Evolutionary conservation across 1,140 invertebrate genomes (phyloP).

Genomic region (Yoshiicerus persimilis): DNA sequence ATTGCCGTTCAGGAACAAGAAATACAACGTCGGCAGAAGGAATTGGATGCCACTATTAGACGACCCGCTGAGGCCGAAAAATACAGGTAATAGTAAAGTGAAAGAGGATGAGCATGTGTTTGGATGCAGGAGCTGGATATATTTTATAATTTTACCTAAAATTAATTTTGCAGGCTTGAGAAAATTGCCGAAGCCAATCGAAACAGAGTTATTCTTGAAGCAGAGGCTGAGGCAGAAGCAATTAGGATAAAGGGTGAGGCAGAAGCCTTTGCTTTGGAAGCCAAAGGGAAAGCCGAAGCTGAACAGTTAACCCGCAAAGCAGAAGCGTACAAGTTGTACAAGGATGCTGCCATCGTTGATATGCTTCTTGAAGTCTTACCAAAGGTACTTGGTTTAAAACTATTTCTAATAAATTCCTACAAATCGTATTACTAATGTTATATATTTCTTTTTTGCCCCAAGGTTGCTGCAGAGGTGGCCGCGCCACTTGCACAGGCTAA

Average conservation of each 20-base stretch:
- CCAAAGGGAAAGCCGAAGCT: slow-evolving; percentile 91
- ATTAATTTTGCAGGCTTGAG: slow-evolving; percentile 66
- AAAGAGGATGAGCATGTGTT: no score
- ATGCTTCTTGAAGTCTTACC: slow-evolving; percentile 96
- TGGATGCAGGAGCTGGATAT: no score
- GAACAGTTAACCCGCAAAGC: slow-evolving; percentile 96
- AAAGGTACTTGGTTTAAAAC: slow-evolving; percentile 66
- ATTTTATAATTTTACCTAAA: no score
- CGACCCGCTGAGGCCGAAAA: slow-evolving; percentile 94
- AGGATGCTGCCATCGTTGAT: slow-evolving; percentile 93
- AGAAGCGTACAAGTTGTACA: slow-evolving; percentile 93
- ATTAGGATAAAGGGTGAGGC: slow-evolving; percentile 80
- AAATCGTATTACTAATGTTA: no score
- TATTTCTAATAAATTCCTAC: no score
- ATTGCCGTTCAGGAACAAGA: slow-evolving; percentile 89
- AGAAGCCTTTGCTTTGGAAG: slow-evolving; percentile 82
- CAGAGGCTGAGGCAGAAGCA: slow-evolving; percentile 92
- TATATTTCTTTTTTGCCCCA: no score
- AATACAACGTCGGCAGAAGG: slow-evolving; percentile 78
- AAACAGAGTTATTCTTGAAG: slow-evolving; percentile 80
- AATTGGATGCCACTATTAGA: slow-evolving; percentile 85
- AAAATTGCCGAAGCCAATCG: slow-evolving; percentile 91
- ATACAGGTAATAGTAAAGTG: slow-evolving; percentile 64
- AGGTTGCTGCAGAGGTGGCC: slow-evolving; percentile 94
- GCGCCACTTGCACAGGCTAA: slow-evolving; percentile 89